Percentiles rank a stretch among this genome's conserved stretches.
These are phyloP conservation scores for Lepus timidus DNA, from an alignment of 2,113 vertebrate genomes.

Conservation along the genomic window DNA sequence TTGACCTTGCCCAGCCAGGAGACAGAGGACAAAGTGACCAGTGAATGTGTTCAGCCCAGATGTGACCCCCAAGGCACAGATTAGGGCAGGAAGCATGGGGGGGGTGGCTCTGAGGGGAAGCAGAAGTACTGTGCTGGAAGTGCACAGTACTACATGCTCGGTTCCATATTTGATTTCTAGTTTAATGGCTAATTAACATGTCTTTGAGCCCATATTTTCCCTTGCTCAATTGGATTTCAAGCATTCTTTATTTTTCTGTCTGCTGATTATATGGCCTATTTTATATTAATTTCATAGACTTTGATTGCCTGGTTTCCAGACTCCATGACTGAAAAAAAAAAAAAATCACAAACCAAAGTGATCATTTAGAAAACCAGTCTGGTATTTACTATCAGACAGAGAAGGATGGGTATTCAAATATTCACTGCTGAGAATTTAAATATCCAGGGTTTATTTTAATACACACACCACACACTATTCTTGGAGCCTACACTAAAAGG, in stretches of 20 bases:
- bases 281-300: conserved; percentile 50
- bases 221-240: conserved; percentile 39
- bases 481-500: not conserved
- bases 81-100: not conserved
- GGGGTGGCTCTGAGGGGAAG: not conserved
- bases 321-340: conserved; percentile 18
- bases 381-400: conserved; percentile 39
- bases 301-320: conserved; percentile 47
- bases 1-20: not conserved
- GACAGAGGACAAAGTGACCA: not conserved
- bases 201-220: not conserved
- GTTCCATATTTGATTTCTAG: not conserved
- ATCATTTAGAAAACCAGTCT: conserved; percentile 48
- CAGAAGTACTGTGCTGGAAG: not conserved
- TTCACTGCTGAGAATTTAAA: conserved; percentile 28
- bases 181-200: conserved; percentile 3
- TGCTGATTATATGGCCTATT: conserved; percentile 42
- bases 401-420: not conserved
- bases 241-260: not conserved
- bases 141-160: fast-evolving
- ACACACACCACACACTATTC: not conserved
- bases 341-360: conserved; percentile 53
- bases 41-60: not conserved
- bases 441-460: conserved; percentile 17
- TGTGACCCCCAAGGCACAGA: not conserved